phyloP scores from a whole-genome alignment of 1,140 invertebrate species.

The Tachypleus tridentatus region DNA sequence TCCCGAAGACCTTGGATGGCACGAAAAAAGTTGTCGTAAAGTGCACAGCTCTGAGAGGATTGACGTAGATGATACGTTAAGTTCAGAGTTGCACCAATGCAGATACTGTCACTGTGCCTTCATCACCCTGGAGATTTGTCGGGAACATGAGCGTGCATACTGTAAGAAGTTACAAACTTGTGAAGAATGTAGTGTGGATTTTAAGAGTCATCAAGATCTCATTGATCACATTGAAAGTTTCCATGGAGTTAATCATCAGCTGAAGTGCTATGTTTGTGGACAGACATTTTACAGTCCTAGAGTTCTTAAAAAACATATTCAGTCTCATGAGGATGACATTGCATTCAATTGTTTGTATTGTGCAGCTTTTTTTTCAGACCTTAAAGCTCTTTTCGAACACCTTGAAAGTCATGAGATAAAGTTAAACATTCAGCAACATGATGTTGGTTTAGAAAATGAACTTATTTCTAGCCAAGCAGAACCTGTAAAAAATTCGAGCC shows the following conservation, averaged over 20 bases:
- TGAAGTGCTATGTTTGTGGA: not conserved
- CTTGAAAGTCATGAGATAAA: too few species aligned
- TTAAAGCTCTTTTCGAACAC: too few species aligned
- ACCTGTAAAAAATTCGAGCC: too few species aligned
- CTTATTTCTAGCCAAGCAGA: too few species aligned
- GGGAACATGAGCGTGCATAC: not conserved
- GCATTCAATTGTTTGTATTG: too few species aligned
- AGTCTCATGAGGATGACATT: too few species aligned
- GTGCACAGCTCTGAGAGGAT: not conserved
- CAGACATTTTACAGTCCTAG: too few species aligned
- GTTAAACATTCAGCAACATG: too few species aligned
- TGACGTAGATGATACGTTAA: not conserved
- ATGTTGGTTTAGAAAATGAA: too few species aligned
- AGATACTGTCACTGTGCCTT: constrained; percentile 4
- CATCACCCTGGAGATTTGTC: not conserved
- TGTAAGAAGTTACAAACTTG: not conserved
- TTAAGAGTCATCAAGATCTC: not conserved
- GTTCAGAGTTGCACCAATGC: not conserved
- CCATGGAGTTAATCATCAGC: not conserved
- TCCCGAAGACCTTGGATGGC: not conserved
- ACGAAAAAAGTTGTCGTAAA: constrained; percentile 6
- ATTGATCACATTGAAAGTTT: not conserved
- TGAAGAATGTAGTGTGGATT: not conserved
- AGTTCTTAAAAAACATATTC: too few species aligned
- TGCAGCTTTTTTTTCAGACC: too few species aligned